Base-by-base conservation (phyloP, 1,140 invertebrate genomes). In the Drosophila nannoptera region DNA sequence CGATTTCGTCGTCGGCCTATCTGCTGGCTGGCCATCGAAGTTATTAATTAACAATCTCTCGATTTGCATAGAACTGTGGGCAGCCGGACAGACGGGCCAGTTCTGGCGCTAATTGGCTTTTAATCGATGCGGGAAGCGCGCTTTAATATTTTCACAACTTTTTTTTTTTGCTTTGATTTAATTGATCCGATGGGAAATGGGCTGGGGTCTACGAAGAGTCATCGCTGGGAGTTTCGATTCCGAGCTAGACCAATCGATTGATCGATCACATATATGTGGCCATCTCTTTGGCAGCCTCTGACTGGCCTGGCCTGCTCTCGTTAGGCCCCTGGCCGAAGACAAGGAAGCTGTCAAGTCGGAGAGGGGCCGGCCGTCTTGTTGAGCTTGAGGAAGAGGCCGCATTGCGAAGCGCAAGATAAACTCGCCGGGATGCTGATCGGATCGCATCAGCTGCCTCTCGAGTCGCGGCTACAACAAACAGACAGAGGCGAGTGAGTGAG, bases 21-120 rank as follows among this genome's bases (percentile, higher is more conserved):
- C 38, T 73, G 48, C 64, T 48, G 54, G 29, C 56, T 50, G 55
- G 60, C 74, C 63, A 77, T 78, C 78, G 50, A 72, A 69, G 72
- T 81, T 81, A 86, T 86, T 86, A 86, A 86, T 86, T 86, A 87
- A 72, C 65, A 64, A 86, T 77, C 77, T 77, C 69, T 81, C 77
- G n/a, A 66, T 63, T 73, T 62, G 64, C 61, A 65, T 61, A 48
- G 48, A 65, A 73, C 60, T 46, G 33, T 35, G 16, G 14, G 52
- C 48, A 31, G 11, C 45, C 42, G 45, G 40, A 43, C 59, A 43
- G 32, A 50, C 42, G 38, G 73, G 64, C 71, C 58, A 71, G 64
- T 75, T 75, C 78, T 61, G 40, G 35, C 2, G 58, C 77, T 83
- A 73, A 86, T 86, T 81, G 67, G 45, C 50, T 82, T 86, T 86